Conservation (phyloP, 2,888 invertebrate species). For the Plagodis pulveraria region DNA sequence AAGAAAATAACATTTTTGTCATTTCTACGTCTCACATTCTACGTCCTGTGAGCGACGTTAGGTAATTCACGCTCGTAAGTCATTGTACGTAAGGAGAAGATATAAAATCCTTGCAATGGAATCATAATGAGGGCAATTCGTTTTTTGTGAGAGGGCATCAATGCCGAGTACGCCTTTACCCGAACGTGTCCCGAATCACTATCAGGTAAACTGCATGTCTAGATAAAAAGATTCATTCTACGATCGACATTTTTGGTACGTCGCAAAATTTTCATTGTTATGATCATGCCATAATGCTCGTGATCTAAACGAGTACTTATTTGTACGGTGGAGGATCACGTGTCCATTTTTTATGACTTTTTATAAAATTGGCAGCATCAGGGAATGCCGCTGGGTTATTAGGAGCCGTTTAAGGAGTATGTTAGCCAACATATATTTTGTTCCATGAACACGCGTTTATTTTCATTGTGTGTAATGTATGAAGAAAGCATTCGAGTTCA, state of each 20-base stretch:
- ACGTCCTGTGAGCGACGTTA: constrained; percentile 43
- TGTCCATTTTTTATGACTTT: neutral
- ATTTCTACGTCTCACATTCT: constrained; percentile 40
- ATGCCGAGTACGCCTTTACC: constrained; percentile 57
- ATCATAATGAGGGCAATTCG: constrained; percentile 75
- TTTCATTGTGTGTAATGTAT: no score
- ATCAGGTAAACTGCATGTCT: constrained; percentile 34
- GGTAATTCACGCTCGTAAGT: constrained; percentile 66
- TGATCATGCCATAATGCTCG: constrained; percentile 6
- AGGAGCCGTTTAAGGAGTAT: no score
- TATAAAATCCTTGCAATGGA: constrained; percentile 72
- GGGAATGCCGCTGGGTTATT: constrained; percentile 2
- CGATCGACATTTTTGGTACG: constrained; percentile 33
- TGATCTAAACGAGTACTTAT: constrained; percentile 13
- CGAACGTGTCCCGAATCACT: constrained; percentile 64
- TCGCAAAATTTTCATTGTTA: no score
- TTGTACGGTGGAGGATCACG: neutral
- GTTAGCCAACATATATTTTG: no score
- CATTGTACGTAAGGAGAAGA: constrained; percentile 71
- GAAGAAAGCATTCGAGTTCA: no score
- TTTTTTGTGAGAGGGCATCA: constrained; percentile 67
- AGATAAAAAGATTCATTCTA: constrained; percentile 32
- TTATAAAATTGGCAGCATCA: constrained; percentile 8
- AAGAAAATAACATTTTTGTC: constrained; percentile 25
- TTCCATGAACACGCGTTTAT: no score